Conservation (phyloP, 1,140 invertebrate genomes). For the Orchesella cincta region DNA sequence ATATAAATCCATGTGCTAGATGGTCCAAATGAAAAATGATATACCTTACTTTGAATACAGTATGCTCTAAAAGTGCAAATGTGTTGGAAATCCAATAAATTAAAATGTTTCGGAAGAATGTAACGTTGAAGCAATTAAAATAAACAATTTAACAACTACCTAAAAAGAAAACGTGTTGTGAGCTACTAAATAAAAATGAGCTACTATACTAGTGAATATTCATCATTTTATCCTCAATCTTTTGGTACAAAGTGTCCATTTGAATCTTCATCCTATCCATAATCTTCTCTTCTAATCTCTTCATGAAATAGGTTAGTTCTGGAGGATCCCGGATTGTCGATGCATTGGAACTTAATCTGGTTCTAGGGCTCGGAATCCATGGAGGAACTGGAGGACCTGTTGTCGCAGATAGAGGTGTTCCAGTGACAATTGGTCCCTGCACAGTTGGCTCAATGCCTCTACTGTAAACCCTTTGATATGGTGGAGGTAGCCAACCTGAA, state of each 20-base stretch:
- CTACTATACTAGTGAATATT: conserved; percentile 26
- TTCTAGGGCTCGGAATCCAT: not conserved
- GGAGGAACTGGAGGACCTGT: not conserved
- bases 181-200: no score
- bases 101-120: no score
- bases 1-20: no score
- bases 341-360: not conserved
- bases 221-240: conserved; percentile 46
- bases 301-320: conserved; percentile 21
- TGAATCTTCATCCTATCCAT: conserved; percentile 51
- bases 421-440: not conserved
- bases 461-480: conserved; percentile 15
- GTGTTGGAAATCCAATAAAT: no score
- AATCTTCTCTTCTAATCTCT: conserved; percentile 49
- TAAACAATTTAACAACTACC: no score
- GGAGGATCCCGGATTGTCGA: conserved; percentile 2
- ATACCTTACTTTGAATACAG: no score
- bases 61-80: no score
- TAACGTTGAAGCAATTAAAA: no score
- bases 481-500: conserved; percentile 11
- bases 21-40: no score
- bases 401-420: not conserved
- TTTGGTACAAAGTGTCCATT: conserved; percentile 48
- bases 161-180: no score
- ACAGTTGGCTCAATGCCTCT: not conserved